Evolutionary conservation across 1,140 invertebrate species (phyloP).

Genomic region (Ectropis grisescens): DNA sequence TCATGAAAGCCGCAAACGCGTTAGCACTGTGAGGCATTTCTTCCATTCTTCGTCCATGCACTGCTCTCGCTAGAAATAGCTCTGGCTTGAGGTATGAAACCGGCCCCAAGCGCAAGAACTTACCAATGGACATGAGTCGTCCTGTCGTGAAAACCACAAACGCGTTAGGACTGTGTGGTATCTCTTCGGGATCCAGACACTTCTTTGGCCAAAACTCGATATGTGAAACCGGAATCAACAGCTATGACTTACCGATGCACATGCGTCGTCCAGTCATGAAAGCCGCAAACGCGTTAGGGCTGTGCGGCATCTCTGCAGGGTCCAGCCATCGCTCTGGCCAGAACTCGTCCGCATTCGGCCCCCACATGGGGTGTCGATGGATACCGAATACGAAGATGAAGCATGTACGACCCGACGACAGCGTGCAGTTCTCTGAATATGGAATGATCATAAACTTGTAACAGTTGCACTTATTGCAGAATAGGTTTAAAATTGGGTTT

Average conservation of each 20-base stretch:
- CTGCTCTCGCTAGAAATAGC: constrained; percentile 75
- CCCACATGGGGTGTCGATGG: constrained; percentile 36
- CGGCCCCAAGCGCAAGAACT: neutral
- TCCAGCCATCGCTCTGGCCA: constrained; percentile 76
- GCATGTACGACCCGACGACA: constrained; percentile 25
- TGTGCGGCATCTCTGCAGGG: constrained; percentile 59
- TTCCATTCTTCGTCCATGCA: constrained; percentile 71
- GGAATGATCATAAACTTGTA: neutral
- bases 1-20: constrained; percentile 73
- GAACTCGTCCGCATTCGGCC: constrained; percentile 52
- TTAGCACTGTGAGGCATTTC: constrained; percentile 46
- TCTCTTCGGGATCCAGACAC: no score
- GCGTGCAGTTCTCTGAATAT: constrained; percentile 26
- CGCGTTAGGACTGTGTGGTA: no score
- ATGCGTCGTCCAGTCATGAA: constrained; percentile 74
- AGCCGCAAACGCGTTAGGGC: constrained; percentile 68
- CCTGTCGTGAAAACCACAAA: no score
- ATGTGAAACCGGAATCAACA: neutral
- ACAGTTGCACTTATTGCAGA: no score
- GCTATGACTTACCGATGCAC: constrained; percentile 71
- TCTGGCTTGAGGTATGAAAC: neutral
- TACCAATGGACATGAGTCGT: constrained; percentile 72
- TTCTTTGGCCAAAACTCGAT: no score
- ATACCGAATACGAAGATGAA: constrained; percentile 29
- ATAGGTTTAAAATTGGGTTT: no score